Conservation (phyloP, 2,888 invertebrate genomes). For the Strigamia maritima region DNA sequence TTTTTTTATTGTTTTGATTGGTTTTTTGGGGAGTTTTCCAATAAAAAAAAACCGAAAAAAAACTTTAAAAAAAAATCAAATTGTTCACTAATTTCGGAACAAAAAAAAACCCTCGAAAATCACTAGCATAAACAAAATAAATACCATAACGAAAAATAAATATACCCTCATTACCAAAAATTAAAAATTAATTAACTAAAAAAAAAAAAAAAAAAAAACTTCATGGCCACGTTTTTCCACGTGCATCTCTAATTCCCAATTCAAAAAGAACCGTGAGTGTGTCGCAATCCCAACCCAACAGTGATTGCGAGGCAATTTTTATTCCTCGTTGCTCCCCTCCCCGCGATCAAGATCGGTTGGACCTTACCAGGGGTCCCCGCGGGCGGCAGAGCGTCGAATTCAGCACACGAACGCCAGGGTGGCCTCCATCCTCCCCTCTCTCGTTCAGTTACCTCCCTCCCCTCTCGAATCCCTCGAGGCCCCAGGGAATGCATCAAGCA, state of each 20-base stretch:
- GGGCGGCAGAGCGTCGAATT: slow-evolving; percentile 26
- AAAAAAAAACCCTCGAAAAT: no score
- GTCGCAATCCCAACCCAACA: slow-evolving; percentile 6
- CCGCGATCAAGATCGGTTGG: not conserved
- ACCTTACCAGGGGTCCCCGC: slow-evolving; percentile 14
- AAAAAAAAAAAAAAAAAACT: not conserved
- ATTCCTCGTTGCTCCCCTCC: not conserved
- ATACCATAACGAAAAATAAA: not conserved
- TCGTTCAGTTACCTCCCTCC: not conserved
- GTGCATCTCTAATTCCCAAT: not conserved
- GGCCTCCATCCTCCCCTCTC: not conserved
- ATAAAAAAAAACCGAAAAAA: no score
- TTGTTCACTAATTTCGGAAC: no score
- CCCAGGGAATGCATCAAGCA: slow-evolving; percentile 14
- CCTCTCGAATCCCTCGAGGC: slow-evolving; percentile 2
- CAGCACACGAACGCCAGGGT: slow-evolving; percentile 22
- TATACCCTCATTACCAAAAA: not conserved
- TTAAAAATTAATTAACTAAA: not conserved
- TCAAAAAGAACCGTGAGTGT: not conserved
- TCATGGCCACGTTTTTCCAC: not conserved
- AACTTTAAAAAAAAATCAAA: no score
- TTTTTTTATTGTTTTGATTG: no score
- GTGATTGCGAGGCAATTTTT: not conserved
- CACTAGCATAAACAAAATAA: not conserved
- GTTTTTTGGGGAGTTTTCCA: no score